Evolutionary conservation across 2,797 vertebrate species (phyloP), one percentile per base, ranked within the genome.

Genomic region (Ibycter americanus): DNA sequence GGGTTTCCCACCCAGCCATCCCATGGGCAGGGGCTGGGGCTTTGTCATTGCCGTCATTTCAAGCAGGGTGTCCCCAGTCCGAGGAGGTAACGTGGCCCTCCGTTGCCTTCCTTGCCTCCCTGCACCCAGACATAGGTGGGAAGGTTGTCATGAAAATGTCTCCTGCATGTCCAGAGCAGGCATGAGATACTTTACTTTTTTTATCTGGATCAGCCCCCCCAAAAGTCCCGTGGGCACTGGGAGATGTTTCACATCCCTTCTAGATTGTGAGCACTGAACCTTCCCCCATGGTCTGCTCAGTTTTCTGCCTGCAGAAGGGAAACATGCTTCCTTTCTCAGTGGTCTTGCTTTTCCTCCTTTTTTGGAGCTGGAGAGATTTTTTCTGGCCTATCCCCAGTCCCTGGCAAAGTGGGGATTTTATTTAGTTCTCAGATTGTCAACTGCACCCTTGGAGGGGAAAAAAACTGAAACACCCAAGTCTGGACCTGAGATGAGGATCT

Each of bases 201-300:
- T 68, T 32, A 6, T 22, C 49, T 9, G 51, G 62, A 31, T 11
- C 23, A 36, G 4, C 17, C 8, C 32, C 32, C 22, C 9, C 4
- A 15, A 3, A 20, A 40, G 29, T 32, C 61, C 42, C 17, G 1
- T 3, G 46, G 38, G 36, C 23, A 3, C 42, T 8, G 68, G 49
- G 68, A 31, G 25, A 14, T 21, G 72, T 40, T 25, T 7, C 42
- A 8, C 21, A 29, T 21, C 54, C 73, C 65, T 91, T 55, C 32
- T 63, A 19, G 32, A 44, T 46, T 26, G 12, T 23, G 32, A 51
- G 34, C 55, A 8, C 17, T 4, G 36, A 52, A 18, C 44, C 15
- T 21, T n/a, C 6, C 17, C 11, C 18, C 0, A 4, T 1, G 1
- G 2, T 51, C 32, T 32, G 46, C 59, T 12, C 22, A 2, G 8